Evolutionary conservation across 2,797 vertebrate species (phyloP).

Genomic region (Agapornis canus): DNA sequence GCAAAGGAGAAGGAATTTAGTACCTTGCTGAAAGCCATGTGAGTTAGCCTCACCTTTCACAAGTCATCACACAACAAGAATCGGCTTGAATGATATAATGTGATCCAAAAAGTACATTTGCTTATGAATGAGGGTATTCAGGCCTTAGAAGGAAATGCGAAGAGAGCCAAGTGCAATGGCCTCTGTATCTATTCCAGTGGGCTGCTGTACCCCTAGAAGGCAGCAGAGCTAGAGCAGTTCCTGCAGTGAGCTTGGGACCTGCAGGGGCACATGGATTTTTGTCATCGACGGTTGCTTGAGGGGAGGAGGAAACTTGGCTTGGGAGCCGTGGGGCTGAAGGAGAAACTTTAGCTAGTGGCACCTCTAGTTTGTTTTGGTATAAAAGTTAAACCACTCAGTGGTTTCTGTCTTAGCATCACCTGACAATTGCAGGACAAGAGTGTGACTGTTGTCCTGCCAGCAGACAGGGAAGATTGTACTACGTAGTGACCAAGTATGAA

Average conservation of each 20-base stretch:
- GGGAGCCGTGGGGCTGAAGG: background rate
- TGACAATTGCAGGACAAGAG: background rate
- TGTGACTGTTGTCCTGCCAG: background rate
- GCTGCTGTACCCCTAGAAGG: background rate
- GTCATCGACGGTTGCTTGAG: rapidly evolving
- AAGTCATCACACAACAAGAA: background rate
- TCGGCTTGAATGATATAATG: background rate
- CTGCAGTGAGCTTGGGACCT: rapidly evolving
- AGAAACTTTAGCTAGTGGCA: background rate
- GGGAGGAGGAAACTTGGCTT: background rate
- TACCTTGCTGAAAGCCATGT: background rate
- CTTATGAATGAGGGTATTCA: background rate
- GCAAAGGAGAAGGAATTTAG: background rate
- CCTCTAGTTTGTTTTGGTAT: background rate
- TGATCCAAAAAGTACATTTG: background rate
- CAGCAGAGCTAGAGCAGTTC: rapidly evolving
- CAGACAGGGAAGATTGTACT: background rate
- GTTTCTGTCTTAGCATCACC: background rate
- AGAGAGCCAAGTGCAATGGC: background rate
- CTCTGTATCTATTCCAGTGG: rapidly evolving
- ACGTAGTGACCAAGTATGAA: rapidly evolving
- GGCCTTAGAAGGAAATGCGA: background rate
- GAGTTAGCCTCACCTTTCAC: background rate
- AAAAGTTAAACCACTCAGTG: background rate
- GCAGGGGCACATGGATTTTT: rapidly evolving